Base-by-base conservation (phyloP, 2,113 vertebrate species). In the Circaetus gallicus region DNA sequence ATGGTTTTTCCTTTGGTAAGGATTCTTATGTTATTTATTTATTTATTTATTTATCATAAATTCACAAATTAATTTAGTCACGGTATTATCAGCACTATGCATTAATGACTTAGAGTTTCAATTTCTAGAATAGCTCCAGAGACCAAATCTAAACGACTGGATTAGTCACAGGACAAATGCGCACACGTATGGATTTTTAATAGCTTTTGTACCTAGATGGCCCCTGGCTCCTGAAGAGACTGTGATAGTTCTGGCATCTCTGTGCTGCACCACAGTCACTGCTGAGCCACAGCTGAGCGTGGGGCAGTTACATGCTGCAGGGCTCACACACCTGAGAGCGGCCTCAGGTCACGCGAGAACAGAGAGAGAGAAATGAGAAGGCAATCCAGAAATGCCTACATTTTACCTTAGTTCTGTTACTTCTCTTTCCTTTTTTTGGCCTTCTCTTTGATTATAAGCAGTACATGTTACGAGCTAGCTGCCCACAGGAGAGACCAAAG, bases 111-210 rank as follows among this genome's bases (percentile, higher is more conserved):
- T 28, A 38, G 49, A 82, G 61, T 83, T 91, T 83, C 82, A 81
- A 67, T 91, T 94, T 82, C 84, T 67, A 81, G 42, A 94, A 47
- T 7, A 69, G 66, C 84, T 96, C 81, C 78, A 78, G 91, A 93
- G 83, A 85, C 58, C 67, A 47, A 94, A 81, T 31, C 83, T 83
- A 89, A 95, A 91, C 15, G 26, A 66, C 34, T 40, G 82, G 78
- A 93, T 96, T 91, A 92, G 82, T 70, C 67, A 78, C 69, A 93
- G 76, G 82, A 73, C 21, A 72, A 83, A 86, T 58, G 50, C 1
- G 0, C 40, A 29, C 45, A 83, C 0, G 0, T 5, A 49, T 0
- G 9, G 63, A 62, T 89, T 92, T 93, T 66, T 70, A 80, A 90
- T n/a, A 43, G 61, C 84, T 87, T 79, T 89, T 63, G 25, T 13